Evolutionary conservation across 64 coral and sea anemone genomes (phyloP), one percentile per base, ranked within the genome.

Genomic region (Anthopleura sola): DNA sequence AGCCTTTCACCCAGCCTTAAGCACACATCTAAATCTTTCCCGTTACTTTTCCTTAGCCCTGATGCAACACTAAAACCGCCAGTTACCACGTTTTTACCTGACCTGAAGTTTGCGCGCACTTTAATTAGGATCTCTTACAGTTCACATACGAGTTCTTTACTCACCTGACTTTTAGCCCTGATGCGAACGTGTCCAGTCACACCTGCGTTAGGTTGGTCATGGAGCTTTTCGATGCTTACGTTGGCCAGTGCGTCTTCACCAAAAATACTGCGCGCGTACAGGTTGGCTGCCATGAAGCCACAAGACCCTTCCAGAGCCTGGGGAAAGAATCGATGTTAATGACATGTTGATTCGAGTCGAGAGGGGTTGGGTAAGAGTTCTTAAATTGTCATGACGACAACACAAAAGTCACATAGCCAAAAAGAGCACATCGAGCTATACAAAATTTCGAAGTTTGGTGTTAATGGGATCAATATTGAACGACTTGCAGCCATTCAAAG

Each of bases 211-310:
- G 95, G 87, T 82, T 92, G 90, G 44, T 92, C 92, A 24, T 88
- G 75, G 18, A 89, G 92, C 29, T 94, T 92, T 87, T 99, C 96
- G 57, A 99, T 94, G 33, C 92, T 92, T 24, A 99, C 92, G 78
- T 99, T 99, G 24, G 92, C 96, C 49, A 99, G 69, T 14, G 96
- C 96, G 80, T 99, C 96, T 69, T 99, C 96, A 26, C 96, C 96
- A 82, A 99, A 99, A 20, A 99, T 99, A 86, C 96, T 99, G 44
- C 93, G 92, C 55, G 96, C 96, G 81, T 99, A 99, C 20, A 99
- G 75, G 82, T 99, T 99, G 20, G 96, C 96, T 7, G 96, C 96
- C 87, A 99, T 88, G 57, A 99, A 99, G 47, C 96, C 96, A 75
- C 96, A 99, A 2, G 93, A 93, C 9, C 96, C 96, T 15, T 89